Conservation (phyloP, 2,797 vertebrate species). For the Poecilia gillii region DNA sequence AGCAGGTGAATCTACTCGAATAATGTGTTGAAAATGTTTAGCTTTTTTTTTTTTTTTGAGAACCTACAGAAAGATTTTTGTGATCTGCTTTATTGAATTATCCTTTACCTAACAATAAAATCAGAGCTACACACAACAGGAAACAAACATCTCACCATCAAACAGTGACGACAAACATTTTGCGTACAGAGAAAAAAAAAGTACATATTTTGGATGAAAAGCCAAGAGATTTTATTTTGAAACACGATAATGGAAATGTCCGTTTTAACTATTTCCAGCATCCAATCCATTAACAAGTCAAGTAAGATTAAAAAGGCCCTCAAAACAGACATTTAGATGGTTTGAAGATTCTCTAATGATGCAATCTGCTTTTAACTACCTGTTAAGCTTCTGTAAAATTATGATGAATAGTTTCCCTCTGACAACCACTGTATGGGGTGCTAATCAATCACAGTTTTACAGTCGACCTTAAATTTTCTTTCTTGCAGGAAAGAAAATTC, state of each 20-base stretch:
- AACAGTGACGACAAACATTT: conserved; percentile 36
- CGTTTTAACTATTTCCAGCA: conserved; percentile 57
- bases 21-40: conserved; percentile 42
- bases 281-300: conserved; percentile 36
- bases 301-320: conserved; percentile 8
- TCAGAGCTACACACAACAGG: conserved; percentile 18
- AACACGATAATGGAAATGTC: conserved; percentile 26
- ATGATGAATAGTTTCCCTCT: conserved; percentile 16
- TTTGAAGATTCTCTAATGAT: conserved; percentile 4
- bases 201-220: conserved; percentile 15
- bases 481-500: conserved; percentile 21
- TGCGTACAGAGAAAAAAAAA: conserved; percentile 23
- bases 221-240: conserved; percentile 13
- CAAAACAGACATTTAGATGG: conserved; percentile 3
- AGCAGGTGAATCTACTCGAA: conserved; percentile 13
- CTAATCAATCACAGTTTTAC: conserved; percentile 42
- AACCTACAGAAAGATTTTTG: conserved; percentile 16
- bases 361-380: conserved; percentile 10
- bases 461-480: conserved; percentile 35
- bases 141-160: conserved; percentile 37
- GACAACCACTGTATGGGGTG: conserved; percentile 27
- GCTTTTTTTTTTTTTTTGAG: conserved; percentile 12
- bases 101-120: conserved; percentile 40
- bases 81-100: conserved; percentile 28
- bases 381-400: conserved; percentile 26